A percentile compares a stretch with the other conserved stretches of the same genome.
phyloP scores from a whole-genome alignment of 2,113 vertebrate species.

The Hydrochoerus hydrochaeris region DNA sequence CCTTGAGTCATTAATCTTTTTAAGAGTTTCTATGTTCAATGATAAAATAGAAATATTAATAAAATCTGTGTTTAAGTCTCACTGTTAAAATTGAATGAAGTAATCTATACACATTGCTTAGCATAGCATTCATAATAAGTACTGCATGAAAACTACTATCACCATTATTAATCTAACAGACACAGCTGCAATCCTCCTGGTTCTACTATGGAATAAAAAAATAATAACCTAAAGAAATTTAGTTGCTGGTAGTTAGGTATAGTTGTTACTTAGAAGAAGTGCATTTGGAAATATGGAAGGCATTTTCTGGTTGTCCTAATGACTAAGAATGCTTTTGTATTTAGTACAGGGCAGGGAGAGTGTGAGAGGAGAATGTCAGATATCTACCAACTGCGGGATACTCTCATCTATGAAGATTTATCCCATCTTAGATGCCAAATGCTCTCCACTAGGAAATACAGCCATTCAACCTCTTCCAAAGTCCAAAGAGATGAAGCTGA shows the following conservation, averaged over 20 bases:
- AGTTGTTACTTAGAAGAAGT: not conserved
- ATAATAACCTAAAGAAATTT: not conserved
- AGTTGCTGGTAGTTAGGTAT: not conserved
- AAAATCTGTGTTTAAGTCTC: not conserved
- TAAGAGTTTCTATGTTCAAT: not conserved
- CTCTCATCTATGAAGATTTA: not conserved
- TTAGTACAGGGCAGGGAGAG: not conserved
- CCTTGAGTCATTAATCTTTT: not conserved
- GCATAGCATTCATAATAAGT: not conserved
- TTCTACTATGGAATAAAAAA: not conserved
- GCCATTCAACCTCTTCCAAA: not conserved
- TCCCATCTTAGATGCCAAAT: not conserved
- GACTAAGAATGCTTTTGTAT: not conserved
- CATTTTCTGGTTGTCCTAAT: not conserved
- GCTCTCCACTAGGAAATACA: not conserved
- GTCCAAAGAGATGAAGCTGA: conserved; percentile 27
- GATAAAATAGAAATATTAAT: not conserved
- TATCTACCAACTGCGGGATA: not conserved
- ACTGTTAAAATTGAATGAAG: not conserved
- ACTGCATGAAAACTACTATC: not conserved
- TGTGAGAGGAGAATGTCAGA: not conserved
- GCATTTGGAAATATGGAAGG: not conserved
- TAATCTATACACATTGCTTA: not conserved
- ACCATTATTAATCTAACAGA: not conserved
- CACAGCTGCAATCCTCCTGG: not conserved